phyloP scores from a whole-genome alignment of 2,888 invertebrate genomes.

The Reticulitermes lucifugus region DNA sequence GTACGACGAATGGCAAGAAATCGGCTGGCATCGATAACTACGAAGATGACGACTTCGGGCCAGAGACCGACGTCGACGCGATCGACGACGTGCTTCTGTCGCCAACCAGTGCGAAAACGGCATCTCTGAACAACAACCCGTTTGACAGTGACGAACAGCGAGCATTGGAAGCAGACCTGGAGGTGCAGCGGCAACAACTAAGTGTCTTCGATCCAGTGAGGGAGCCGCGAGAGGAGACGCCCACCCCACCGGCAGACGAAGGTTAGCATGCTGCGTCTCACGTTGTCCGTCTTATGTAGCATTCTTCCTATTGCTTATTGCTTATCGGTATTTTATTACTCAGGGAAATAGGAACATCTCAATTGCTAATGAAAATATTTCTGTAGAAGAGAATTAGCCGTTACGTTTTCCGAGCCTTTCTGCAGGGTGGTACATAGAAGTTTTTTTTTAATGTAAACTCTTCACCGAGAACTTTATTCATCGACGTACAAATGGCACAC shows the following conservation, averaged over 20 bases:
- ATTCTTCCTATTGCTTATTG: too few species aligned
- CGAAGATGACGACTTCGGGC: conserved; percentile 73
- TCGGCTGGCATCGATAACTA: conserved; percentile 51
- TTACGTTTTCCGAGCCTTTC: too few species aligned
- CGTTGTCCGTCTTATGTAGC: too few species aligned
- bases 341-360: too few species aligned
- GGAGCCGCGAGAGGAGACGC: conserved; percentile 66
- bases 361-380: too few species aligned
- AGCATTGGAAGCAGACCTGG: conserved; percentile 54
- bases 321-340: too few species aligned
- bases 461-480: too few species aligned
- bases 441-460: too few species aligned
- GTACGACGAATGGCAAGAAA: conserved; percentile 34
- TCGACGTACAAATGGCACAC: too few species aligned
- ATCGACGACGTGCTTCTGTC: conserved; percentile 66
- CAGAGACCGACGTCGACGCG: conserved; percentile 81
- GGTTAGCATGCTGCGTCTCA: conserved; percentile 62
- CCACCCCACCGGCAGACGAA: conserved; percentile 71
- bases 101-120: conserved; percentile 56
- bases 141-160: conserved; percentile 20
- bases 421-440: too few species aligned
- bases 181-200: conserved; percentile 57
- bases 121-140: conserved; percentile 58
- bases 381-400: too few species aligned
- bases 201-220: conserved; percentile 56